phyloP scores from a whole-genome alignment of 2,113 vertebrate species.

The Speoplatyrhinus poulsoni region DNA sequence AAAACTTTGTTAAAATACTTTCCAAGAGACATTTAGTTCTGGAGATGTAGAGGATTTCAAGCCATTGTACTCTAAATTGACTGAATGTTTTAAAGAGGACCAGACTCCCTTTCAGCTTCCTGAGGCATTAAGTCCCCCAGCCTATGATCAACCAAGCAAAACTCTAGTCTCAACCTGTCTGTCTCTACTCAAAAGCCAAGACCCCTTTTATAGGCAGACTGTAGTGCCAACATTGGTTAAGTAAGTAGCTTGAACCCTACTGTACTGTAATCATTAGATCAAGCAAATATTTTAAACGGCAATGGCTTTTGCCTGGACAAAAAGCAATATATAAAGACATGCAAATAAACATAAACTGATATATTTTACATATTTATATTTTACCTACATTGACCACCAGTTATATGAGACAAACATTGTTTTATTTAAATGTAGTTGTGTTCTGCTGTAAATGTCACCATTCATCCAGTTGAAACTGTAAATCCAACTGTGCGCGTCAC shows the following conservation, averaged over 20 bases:
- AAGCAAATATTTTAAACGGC: no score
- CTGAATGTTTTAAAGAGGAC: constrained; percentile 32
- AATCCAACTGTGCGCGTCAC: constrained; percentile 56
- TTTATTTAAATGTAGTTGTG: constrained; percentile 7
- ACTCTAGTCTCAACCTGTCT: constrained; percentile 13
- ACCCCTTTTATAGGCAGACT: constrained; percentile 37
- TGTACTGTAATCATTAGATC: no score
- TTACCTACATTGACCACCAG: no score
- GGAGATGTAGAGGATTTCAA: constrained; percentile 24
- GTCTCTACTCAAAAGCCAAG: constrained; percentile 30
- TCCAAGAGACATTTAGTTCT: constrained; percentile 22
- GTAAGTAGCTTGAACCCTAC: constrained; percentile 24
- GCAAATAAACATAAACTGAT: no score
- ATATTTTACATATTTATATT: no score
- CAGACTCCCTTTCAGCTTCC: constrained; percentile 42
- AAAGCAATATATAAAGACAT: no score
- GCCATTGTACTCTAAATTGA: constrained; percentile 39
- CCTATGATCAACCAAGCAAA: constrained; percentile 52
- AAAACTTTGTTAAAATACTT: constrained; percentile 18
- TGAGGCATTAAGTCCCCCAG: constrained; percentile 46
- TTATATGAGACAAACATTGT: no score
- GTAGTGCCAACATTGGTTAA: constrained; percentile 40
- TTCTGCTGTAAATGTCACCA: constrained; percentile 23
- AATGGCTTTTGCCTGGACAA: no score
- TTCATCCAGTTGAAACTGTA: constrained; percentile 30